phyloP scores from a whole-genome alignment of 2,113 vertebrate species.

The Nerophis lumbriciformis region DNA sequence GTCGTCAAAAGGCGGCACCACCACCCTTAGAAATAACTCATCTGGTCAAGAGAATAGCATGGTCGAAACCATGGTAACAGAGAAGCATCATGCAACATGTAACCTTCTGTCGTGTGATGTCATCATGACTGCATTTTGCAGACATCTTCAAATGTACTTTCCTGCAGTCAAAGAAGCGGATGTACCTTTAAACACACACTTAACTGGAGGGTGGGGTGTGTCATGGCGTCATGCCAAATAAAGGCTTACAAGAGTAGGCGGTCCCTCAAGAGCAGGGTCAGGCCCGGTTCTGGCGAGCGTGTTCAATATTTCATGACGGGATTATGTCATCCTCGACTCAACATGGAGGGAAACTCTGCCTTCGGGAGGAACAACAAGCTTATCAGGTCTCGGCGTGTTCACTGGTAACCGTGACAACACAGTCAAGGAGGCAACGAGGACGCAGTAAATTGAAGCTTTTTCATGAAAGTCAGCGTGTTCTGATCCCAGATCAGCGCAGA shows the following conservation, averaged over 20 bases:
- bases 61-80: too few relatives aligned
- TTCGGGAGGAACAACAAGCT: background rate
- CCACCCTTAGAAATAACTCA: background rate
- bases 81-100: background rate
- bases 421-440: background rate
- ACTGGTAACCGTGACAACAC: conserved; percentile 2
- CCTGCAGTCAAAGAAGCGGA: too few relatives aligned
- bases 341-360: conserved; percentile 5
- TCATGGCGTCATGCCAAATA: conserved; percentile 1
- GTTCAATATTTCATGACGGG: conserved; percentile 52
- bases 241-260: conserved; percentile 4
- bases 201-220: background rate
- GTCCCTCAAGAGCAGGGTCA: conserved; percentile 21
- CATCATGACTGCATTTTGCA: background rate
- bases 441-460: background rate
- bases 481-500: background rate
- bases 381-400: background rate
- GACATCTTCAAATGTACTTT: too few relatives aligned
- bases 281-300: conserved; percentile 32
- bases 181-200: background rate
- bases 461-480: background rate
- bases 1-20: background rate
- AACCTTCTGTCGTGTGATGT: background rate
- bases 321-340: conserved; percentile 46
- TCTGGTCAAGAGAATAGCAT: too few relatives aligned